phyloP scores from a whole-genome alignment of 1,140 invertebrate species.

The Coboldia fuscipes region DNA sequence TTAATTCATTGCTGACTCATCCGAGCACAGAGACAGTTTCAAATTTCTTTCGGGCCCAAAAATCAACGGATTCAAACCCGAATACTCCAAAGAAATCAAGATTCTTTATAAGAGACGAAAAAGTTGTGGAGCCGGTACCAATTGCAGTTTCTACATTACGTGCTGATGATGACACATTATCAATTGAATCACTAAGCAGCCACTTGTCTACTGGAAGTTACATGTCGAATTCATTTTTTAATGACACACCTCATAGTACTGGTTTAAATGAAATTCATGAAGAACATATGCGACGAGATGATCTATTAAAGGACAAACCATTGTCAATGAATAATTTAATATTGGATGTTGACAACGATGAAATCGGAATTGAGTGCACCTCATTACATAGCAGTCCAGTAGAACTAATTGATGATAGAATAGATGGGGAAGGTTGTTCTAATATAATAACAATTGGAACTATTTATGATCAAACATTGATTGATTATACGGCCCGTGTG shows the following conservation, averaged over 20 bases:
- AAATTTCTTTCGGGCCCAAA: conserved; percentile 17
- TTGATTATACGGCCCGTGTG: conserved; percentile 15
- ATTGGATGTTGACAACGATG: no score
- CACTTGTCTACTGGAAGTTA: conserved; percentile 3
- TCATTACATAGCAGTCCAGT: no score
- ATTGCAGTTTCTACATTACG: no score
- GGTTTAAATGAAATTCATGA: conserved; percentile 1
- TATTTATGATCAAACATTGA: conserved; percentile 14
- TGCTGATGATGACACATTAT: conserved; percentile 2
- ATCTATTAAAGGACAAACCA: no score
- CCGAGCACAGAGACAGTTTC: conserved; percentile 20
- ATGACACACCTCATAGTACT: not conserved
- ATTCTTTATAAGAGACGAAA: no score
- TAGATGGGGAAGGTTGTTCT: no score
- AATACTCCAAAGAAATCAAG: conserved; percentile 11
- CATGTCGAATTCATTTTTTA: not conserved
- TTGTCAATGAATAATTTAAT: no score
- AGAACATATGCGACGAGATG: no score
- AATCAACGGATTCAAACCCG: conserved; percentile 11
- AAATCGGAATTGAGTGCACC: no score
- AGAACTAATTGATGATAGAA: no score
- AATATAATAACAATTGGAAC: conserved; percentile 11
- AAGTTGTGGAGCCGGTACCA: no score
- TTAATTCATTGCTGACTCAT: conserved; percentile 19
- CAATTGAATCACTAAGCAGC: conserved; percentile 2